Evolutionary conservation across 2,888 invertebrate species (phyloP), one percentile per base, ranked within the genome.

Genomic region (Oscheius sp.): DNA sequence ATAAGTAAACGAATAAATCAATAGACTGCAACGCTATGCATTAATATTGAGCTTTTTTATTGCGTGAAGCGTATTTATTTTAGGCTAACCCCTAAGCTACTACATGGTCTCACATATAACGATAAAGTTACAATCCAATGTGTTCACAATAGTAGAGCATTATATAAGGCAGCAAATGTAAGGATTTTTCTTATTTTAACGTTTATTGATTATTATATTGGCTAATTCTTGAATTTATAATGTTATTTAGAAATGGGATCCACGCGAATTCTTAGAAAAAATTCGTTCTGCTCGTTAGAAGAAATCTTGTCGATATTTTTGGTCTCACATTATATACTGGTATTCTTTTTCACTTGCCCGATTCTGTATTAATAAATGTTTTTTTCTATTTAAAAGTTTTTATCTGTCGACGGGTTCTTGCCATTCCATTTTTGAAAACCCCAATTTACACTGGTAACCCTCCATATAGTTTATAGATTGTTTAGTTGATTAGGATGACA

Each of bases 31-130:
- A n/a, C n/a, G n/a, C n/a, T n/a, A n/a, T n/a, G n/a, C n/a, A n/a
- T n/a, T n/a, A n/a, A n/a, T n/a, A n/a, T n/a, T n/a, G n/a, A n/a
- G n/a, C n/a, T n/a, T n/a, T n/a, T n/a, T n/a, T n/a, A n/a, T n/a
- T n/a, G n/a, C n/a, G n/a, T n/a, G n/a, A n/a, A n/a, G n/a, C n/a
- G 16, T 49, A 49, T 7, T 7, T 5, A 18, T 16, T 49, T 13
- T 13, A 82, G 82, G 35, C 71, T 83, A 21, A 82, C 83, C 16
- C 83, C 83, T 13, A 83, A 83, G 41, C 78, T 83, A 3, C 78
- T 86, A 13, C 80, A 73, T 25, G 84, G 80, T 18, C 71, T 86
- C 23, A 71, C 80, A 9, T 84, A 80, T 77, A 83, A 80, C 59
- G 80, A 81, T 13, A 74, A 79, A 18, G 84, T 85, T 18, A 75